A percentile compares a stretch with the other conserved stretches of the same genome.
Evolutionary conservation across 2,797 vertebrate genomes (phyloP).

Genomic region (Falco biarmicus): DNA sequence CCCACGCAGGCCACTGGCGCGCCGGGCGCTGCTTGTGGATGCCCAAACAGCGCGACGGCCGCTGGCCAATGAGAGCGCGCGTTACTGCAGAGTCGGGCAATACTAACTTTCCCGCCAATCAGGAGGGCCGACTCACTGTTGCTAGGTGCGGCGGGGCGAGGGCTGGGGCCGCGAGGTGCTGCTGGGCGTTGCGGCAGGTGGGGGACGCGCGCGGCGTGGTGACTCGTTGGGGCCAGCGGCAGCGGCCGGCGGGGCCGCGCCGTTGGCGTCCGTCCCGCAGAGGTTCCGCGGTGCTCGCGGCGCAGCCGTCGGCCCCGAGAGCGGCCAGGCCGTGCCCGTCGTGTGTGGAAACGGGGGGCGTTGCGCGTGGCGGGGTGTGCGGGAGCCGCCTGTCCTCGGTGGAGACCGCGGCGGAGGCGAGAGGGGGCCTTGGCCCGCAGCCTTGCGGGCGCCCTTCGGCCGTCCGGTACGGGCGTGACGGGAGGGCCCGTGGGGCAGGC

Average conservation of each 20-base stretch:
- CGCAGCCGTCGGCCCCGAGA: rapidly evolving
- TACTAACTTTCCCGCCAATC: not conserved
- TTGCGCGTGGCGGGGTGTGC: not conserved
- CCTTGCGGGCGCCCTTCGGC: rapidly evolving
- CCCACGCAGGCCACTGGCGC: rapidly evolving
- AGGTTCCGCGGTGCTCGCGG: no score
- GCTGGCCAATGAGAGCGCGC: rapidly evolving
- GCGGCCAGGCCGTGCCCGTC: rapidly evolving
- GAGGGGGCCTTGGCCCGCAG: rapidly evolving
- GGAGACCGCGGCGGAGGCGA: not conserved
- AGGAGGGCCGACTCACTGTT: not conserved
- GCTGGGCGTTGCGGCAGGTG: not conserved
- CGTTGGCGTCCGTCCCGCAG: not conserved
- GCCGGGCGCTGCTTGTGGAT: rapidly evolving
- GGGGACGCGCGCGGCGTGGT: rapidly evolving
- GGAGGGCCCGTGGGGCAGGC: rapidly evolving
- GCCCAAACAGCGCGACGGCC: rapidly evolving
- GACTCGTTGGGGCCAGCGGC: not conserved
- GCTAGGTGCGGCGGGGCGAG: rapidly evolving
- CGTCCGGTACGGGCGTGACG: rapidly evolving
- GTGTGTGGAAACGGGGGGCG: no score
- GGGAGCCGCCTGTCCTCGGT: not conserved
- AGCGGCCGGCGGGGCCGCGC: rapidly evolving
- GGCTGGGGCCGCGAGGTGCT: not conserved
- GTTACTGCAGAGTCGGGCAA: rapidly evolving